These are phyloP conservation scores for Plusia festucae DNA, from an alignment of 2,888 invertebrate genomes.

Conservation along the genomic window DNA sequence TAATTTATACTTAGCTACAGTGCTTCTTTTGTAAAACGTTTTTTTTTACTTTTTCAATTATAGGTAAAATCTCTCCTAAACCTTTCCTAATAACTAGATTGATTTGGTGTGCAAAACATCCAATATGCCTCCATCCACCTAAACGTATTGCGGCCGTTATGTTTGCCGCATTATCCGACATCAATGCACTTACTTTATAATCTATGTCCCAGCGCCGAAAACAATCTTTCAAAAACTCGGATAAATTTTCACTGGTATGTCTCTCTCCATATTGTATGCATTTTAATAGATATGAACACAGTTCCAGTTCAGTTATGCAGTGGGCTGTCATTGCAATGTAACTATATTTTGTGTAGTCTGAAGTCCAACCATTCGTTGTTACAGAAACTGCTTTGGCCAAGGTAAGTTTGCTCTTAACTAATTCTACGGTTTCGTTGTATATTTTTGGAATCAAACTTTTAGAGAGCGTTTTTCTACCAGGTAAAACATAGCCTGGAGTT, in stretches of 20 bases:
- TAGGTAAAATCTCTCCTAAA: slow-evolving; percentile 35
- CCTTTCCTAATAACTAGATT: slow-evolving; percentile 59
- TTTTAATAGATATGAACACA: slow-evolving; percentile 20
- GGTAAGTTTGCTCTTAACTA: slow-evolving; percentile 36
- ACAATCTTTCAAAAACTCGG: slow-evolving; percentile 28
- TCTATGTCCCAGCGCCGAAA: slow-evolving; percentile 26
- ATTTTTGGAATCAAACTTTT: slow-evolving; percentile 55
- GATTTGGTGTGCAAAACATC: slow-evolving; percentile 62
- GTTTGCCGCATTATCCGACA: slow-evolving; percentile 59
- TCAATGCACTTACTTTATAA: slow-evolving; percentile 50
- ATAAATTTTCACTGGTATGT: slow-evolving; percentile 28
- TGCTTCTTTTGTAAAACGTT: slow-evolving; percentile 49
- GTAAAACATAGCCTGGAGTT: slow-evolving; percentile 55
- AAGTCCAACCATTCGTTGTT: slow-evolving; percentile 65
- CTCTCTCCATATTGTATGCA: slow-evolving; percentile 18
- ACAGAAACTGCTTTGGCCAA: slow-evolving; percentile 49
- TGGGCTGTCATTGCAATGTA: slow-evolving; percentile 62
- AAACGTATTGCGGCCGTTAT: slow-evolving; percentile 54
- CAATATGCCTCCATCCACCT: slow-evolving; percentile 35
- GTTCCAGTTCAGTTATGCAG: slow-evolving; percentile 47
- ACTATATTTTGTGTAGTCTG: slow-evolving; percentile 56
- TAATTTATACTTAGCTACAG: slow-evolving; percentile 26
- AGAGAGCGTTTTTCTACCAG: slow-evolving; percentile 54
- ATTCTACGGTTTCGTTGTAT: slow-evolving; percentile 42
- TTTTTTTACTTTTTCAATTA: slow-evolving; percentile 34